Evolutionary conservation across 2,888 invertebrate genomes (phyloP).

Genomic region (Eretmocerus hayati): DNA sequence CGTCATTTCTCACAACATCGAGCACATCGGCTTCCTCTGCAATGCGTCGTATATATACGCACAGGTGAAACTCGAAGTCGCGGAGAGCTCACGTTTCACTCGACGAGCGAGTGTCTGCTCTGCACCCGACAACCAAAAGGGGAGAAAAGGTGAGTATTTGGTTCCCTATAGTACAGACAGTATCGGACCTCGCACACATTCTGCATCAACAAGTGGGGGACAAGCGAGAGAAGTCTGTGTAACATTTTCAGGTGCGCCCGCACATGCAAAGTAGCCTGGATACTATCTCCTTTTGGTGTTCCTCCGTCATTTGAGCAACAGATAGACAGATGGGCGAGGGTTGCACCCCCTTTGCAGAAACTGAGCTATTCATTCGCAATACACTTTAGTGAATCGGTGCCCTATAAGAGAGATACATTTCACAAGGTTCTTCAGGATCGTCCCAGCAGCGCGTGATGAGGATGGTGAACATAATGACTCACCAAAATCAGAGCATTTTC

Average conservation of each 20-base stretch:
- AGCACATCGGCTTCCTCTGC: background rate
- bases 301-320: conserved; percentile 8
- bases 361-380: too few species aligned
- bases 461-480: too few species aligned
- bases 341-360: too few species aligned
- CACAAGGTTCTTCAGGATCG: too few species aligned
- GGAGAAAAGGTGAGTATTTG: background rate
- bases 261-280: background rate
- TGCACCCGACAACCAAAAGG: too few species aligned
- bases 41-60: too few species aligned
- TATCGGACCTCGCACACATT: background rate
- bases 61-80: conserved; percentile 2
- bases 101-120: too few species aligned
- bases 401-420: too few species aligned
- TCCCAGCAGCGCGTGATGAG: too few species aligned
- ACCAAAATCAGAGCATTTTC: too few species aligned
- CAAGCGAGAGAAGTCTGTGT: conserved; percentile 19
- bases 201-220: conserved; percentile 28
- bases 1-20: conserved; percentile 11
- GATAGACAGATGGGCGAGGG: too few species aligned
- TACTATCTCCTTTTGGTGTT: background rate
- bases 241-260: conserved; percentile 14
- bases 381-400: too few species aligned
- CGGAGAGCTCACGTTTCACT: conserved; percentile 5
- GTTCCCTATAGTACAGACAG: background rate